Conservation (phyloP, 2,113 vertebrate species). For the Salminus brasiliensis region DNA sequence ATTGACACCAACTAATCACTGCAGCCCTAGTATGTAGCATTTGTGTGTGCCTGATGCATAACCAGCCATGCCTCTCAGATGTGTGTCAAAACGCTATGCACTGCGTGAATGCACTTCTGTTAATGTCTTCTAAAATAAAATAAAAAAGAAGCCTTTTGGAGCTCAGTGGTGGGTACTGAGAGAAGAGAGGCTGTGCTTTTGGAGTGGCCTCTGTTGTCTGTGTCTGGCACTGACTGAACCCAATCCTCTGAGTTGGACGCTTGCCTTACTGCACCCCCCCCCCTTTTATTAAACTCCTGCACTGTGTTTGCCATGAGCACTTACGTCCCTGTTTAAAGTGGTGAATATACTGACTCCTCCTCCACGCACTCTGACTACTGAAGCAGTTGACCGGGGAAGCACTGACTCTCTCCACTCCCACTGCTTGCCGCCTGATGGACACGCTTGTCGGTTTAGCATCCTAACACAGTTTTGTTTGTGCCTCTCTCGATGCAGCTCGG, state of each 20-base stretch:
- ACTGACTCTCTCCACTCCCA: constrained; percentile 64
- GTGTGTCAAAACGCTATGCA: constrained; percentile 29
- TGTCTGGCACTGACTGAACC: constrained; percentile 39
- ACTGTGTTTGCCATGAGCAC: constrained; percentile 37
- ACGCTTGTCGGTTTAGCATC: background rate
- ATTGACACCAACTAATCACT: background rate
- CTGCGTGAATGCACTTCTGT: background rate
- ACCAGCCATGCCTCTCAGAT: constrained; percentile 64
- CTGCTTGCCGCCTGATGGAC: constrained; percentile 64
- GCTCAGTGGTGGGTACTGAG: constrained; percentile 31
- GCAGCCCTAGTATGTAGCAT: constrained; percentile 21
- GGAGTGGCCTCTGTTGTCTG: constrained; percentile 42
- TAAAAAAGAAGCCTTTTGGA: background rate
- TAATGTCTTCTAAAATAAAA: background rate
- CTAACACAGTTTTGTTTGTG: constrained; percentile 3
- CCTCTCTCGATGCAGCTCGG: constrained; percentile 77
- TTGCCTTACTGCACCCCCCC: constrained; percentile 24
- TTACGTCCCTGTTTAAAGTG: constrained; percentile 13
- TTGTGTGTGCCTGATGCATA: constrained; percentile 55
- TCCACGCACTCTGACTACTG: constrained; percentile 51
- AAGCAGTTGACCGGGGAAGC: constrained; percentile 58
- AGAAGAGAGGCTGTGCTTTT: constrained; percentile 62
- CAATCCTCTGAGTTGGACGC: constrained; percentile 20
- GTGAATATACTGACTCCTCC: constrained; percentile 46
- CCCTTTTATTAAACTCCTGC: constrained; percentile 34